A percentile compares a stretch with the other conserved stretches of the same genome.
Conservation (phyloP, 2,888 invertebrate genomes). For the Bellardia pandia region DNA sequence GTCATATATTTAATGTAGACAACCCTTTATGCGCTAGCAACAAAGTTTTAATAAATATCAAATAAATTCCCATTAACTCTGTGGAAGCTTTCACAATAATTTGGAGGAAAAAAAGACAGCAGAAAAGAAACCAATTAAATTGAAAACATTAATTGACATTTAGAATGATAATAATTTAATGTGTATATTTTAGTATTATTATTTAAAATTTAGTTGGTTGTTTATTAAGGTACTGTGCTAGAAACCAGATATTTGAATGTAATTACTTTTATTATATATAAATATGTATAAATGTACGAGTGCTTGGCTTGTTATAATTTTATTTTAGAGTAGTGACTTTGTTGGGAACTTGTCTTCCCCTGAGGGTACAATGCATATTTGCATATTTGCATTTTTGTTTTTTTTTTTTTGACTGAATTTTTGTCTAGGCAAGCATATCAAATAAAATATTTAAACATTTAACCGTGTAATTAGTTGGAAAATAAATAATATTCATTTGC, state of each 20-base stretch:
- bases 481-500: conserved; percentile 66
- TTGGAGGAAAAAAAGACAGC: neutral
- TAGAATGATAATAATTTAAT: conserved; percentile 69
- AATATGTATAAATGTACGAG: no score
- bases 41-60: neutral
- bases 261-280: neutral
- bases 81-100: conserved; percentile 40
- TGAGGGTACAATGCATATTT: conserved; percentile 50
- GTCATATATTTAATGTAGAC: conserved; percentile 31
- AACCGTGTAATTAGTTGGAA: conserved; percentile 67
- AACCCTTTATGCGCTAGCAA: conserved; percentile 29
- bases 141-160: conserved; percentile 71
- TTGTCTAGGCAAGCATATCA: conserved; percentile 63
- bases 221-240: neutral
- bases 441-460: conserved; percentile 70
- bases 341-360: neutral
- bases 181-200: conserved; percentile 42
- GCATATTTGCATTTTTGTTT: conserved; percentile 2
- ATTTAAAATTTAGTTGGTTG: conserved; percentile 7
- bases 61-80: conserved; percentile 25
- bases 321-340: neutral
- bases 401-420: conserved; percentile 16
- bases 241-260: neutral
- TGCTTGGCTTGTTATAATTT: neutral
- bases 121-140: conserved; percentile 29